phyloP scores from a whole-genome alignment of 2,113 vertebrate genomes.

The Desmodus rotundus region DNA sequence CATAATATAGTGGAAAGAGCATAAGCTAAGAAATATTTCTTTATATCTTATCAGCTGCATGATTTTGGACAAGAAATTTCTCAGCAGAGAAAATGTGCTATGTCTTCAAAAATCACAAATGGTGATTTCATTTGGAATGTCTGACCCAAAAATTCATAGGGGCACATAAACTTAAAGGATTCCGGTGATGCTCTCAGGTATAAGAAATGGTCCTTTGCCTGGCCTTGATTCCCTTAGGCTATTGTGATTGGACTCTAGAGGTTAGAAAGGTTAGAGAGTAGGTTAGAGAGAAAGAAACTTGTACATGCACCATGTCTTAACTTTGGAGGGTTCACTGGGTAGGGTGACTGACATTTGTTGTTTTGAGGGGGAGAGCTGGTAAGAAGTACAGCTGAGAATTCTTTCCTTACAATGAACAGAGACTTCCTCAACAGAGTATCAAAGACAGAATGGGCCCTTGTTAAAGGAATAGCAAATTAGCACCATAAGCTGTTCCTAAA shows the following conservation, averaged over 20 bases:
- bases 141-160: not conserved
- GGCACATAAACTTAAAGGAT: not conserved
- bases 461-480: slow-evolving; percentile 30
- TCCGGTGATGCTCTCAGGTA: not conserved
- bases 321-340: not conserved
- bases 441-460: not conserved
- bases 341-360: not conserved
- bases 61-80: slow-evolving; percentile 15
- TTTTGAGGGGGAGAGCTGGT: not conserved
- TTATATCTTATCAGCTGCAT: not conserved
- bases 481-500: not conserved
- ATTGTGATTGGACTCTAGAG: not conserved
- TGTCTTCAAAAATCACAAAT: not conserved
- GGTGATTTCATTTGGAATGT: not conserved
- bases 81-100: not conserved
- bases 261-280: too few species aligned
- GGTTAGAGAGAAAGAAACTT: not conserved
- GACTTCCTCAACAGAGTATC: not conserved
- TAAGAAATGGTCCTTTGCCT: not conserved
- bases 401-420: not conserved
- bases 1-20: not conserved
- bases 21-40: not conserved
- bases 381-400: not conserved
- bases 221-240: not conserved
- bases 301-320: fast-evolving